These are phyloP conservation scores for Entomyzon cyanotis DNA, from an alignment of 2,113 vertebrate species.

Conservation along the genomic window DNA sequence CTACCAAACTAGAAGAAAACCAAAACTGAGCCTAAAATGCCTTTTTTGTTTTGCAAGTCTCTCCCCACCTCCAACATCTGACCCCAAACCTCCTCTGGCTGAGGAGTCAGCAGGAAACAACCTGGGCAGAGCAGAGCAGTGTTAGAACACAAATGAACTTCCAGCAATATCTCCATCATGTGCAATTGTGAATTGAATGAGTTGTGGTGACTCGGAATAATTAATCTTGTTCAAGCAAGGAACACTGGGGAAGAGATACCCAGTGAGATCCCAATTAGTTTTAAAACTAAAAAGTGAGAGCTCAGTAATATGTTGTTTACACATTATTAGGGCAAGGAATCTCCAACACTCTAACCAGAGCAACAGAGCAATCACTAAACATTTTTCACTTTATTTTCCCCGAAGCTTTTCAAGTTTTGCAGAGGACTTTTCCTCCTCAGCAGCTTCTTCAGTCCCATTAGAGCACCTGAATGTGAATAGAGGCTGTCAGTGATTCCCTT, in stretches of 20 bases:
- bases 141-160: rapidly evolving
- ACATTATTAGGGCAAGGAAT: not conserved
- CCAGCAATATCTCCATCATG: not conserved
- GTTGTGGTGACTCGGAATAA: not conserved
- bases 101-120: not conserved
- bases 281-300: not conserved
- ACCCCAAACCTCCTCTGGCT: not conserved
- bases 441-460: not conserved
- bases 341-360: not conserved
- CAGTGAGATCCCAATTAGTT: not conserved
- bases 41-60: not conserved
- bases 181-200: not conserved
- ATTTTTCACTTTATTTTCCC: not conserved
- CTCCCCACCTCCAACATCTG: not conserved
- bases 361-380: not conserved
- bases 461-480: not conserved
- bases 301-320: not conserved
- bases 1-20: not conserved
- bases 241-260: not conserved
- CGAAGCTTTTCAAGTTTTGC: not conserved
- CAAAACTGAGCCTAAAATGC: not conserved
- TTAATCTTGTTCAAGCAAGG: not conserved
- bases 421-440: not conserved
- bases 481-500: not conserved
- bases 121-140: not conserved